phyloP scores from a whole-genome alignment of 2,797 vertebrate species.

The Mormyrops boulengeri region DNA sequence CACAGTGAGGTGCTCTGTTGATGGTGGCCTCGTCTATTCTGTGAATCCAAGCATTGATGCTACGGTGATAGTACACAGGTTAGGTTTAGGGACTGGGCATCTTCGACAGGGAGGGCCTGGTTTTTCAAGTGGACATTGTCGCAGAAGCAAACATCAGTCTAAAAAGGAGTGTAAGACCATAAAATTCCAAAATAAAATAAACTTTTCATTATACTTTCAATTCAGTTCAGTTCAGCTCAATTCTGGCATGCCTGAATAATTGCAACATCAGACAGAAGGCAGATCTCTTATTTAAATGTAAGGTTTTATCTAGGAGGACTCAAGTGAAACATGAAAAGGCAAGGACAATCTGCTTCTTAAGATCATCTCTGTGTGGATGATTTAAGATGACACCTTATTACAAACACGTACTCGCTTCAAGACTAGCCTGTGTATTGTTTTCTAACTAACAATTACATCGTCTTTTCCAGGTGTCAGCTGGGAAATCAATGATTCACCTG shows the following conservation, averaged over 20 bases:
- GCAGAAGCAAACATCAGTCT: background rate
- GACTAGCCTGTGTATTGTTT: background rate
- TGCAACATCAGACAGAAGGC: background rate
- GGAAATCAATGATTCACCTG: constrained; percentile 14
- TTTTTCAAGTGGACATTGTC: background rate
- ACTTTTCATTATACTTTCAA: background rate
- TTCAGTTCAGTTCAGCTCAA: background rate
- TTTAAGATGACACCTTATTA: background rate
- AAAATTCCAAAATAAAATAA: background rate
- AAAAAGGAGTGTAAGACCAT: background rate
- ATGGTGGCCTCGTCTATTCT: background rate
- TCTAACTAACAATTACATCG: background rate
- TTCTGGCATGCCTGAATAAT: background rate
- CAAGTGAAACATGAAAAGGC: background rate
- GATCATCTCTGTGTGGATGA: background rate
- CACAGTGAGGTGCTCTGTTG: background rate
- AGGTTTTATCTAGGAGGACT: background rate
- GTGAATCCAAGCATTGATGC: background rate
- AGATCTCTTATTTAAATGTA: background rate
- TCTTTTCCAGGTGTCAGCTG: background rate
- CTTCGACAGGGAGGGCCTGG: background rate
- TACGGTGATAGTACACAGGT: background rate
- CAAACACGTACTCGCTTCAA: background rate
- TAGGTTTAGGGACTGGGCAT: background rate
- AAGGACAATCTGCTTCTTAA: background rate